Evolutionary conservation across 2,113 vertebrate species (phyloP).

Genomic region (Takifugu flavidus): DNA sequence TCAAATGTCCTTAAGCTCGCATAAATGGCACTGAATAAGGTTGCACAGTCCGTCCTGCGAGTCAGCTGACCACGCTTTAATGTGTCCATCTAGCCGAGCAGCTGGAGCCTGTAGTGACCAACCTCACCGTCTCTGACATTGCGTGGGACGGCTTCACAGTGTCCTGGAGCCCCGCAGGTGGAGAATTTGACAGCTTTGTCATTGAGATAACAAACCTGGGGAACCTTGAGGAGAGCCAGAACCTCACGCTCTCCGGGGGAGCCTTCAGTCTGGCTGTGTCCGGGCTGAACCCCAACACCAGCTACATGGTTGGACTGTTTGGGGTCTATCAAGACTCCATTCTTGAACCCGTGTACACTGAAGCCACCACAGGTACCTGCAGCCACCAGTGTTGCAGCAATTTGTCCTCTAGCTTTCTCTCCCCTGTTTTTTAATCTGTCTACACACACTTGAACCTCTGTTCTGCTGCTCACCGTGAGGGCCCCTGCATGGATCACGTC

Average conservation of each 20-base stretch:
- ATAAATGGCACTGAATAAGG: no score
- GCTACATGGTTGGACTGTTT: constrained; percentile 80
- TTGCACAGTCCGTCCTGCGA: not conserved
- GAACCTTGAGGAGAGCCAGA: constrained; percentile 55
- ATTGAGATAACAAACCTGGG: constrained; percentile 86
- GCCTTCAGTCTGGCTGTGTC: constrained; percentile 75
- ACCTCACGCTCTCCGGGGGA: constrained; percentile 79
- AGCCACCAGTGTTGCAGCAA: constrained; percentile 23
- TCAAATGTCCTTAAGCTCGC: no score
- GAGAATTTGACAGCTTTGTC: constrained; percentile 84
- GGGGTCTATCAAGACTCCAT: constrained; percentile 79
- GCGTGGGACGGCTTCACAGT: constrained; percentile 88
- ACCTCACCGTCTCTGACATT: constrained; percentile 76
- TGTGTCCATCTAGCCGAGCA: constrained; percentile 79
- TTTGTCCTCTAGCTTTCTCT: constrained; percentile 17
- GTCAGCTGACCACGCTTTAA: constrained; percentile 58
- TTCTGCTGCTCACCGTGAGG: constrained; percentile 17
- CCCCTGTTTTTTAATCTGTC: constrained; percentile 11
- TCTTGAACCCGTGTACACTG: constrained; percentile 76
- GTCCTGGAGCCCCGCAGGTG: constrained; percentile 81
- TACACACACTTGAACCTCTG: constrained; percentile 22
- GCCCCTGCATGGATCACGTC: constrained; percentile 48
- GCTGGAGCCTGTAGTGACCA: constrained; percentile 73
- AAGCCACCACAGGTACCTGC: constrained; percentile 79
- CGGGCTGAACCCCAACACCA: constrained; percentile 80